Conservation (phyloP, 2,888 invertebrate genomes). For the Anagyrus pseudococci region DNA sequence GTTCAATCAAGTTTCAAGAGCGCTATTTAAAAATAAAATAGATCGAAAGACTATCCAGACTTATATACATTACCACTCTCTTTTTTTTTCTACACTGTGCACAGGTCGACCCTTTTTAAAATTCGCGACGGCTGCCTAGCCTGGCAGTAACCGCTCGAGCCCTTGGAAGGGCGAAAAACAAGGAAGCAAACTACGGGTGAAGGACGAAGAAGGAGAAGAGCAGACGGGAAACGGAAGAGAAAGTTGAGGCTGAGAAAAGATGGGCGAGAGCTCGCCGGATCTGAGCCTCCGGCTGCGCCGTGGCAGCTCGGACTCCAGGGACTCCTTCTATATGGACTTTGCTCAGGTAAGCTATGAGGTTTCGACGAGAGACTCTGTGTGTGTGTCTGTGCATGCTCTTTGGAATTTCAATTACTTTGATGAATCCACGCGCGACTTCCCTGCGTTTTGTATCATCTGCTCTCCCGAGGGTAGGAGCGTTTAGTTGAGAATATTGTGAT, state of each 20-base stretch:
- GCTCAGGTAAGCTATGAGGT: constrained; percentile 65
- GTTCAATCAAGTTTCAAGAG: too few relatives aligned
- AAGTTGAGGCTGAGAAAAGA: constrained; percentile 44
- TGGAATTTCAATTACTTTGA: constrained; percentile 17
- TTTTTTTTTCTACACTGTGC: constrained; percentile 38
- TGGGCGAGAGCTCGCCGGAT: constrained; percentile 84
- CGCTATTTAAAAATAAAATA: not conserved
- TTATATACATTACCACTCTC: not conserved
- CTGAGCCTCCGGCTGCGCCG: constrained; percentile 84
- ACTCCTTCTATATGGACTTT: constrained; percentile 90
- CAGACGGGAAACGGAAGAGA: not conserved
- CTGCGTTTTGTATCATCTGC: too few relatives aligned
- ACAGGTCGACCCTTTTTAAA: constrained; percentile 52
- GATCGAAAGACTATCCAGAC: not conserved
- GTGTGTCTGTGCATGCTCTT: not conserved
- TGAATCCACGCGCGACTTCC: constrained; percentile 6
- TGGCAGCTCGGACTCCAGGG: constrained; percentile 85
- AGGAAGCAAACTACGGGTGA: not conserved
- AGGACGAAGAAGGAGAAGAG: not conserved
- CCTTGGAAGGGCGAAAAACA: not conserved
- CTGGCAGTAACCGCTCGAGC: constrained; percentile 26
- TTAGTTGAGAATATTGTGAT: too few relatives aligned
- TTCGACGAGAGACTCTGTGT: not conserved
- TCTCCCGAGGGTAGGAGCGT: too few relatives aligned
- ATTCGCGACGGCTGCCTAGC: constrained; percentile 51